Conservation (phyloP, 2,797 vertebrate species). For the Phalloptychus januarius region DNA sequence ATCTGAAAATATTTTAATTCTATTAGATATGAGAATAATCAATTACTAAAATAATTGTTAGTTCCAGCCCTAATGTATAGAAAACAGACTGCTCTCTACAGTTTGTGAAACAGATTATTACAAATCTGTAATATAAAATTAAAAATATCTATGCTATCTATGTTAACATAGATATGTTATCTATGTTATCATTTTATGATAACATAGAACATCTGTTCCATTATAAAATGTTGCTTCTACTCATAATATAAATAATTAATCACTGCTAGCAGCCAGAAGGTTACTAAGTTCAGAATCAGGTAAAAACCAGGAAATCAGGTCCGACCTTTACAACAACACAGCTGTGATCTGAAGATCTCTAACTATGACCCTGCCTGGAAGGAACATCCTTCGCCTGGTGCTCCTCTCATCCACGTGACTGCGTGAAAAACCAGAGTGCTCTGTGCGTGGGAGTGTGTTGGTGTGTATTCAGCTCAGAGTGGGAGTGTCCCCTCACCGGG, state of each 20-base stretch:
- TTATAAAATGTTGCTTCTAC: not conserved
- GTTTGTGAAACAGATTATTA: not conserved
- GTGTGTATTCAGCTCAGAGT: conserved; percentile 67
- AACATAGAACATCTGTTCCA: not conserved
- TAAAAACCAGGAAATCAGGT: not conserved
- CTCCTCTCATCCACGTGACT: conserved; percentile 19
- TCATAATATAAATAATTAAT: not conserved
- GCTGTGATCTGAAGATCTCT: not conserved
- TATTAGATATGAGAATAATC: too few species aligned
- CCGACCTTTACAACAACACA: not conserved
- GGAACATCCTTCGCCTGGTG: conserved; percentile 11
- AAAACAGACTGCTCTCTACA: not conserved
- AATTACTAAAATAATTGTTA: too few species aligned
- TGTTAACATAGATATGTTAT: too few species aligned
- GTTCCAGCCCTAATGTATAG: too few species aligned
- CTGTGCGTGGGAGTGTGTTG: conserved; percentile 44
- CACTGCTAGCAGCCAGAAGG: not conserved
- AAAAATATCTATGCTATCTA: not conserved
- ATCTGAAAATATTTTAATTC: too few species aligned
- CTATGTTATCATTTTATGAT: not conserved
- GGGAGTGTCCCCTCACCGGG: conserved; percentile 90
- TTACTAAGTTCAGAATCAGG: not conserved
- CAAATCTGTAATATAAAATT: not conserved
- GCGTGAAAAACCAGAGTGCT: conserved; percentile 11
- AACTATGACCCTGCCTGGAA: not conserved